These are phyloP conservation scores for Chymomyza fuscimana DNA, from an alignment of 2,888 invertebrate genomes.

Conservation along the genomic window DNA sequence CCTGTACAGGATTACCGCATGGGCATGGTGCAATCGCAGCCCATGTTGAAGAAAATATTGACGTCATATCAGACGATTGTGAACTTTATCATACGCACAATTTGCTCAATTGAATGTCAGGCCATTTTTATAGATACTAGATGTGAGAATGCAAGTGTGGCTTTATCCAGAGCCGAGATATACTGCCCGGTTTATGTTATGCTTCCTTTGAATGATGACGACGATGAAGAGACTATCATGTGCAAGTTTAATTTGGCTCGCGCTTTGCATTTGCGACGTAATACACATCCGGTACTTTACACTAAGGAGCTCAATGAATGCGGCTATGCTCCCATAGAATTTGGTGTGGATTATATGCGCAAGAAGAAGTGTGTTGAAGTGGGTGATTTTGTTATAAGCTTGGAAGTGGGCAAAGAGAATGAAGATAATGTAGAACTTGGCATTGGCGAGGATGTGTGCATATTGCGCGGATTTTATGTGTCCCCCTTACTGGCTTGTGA, in stretches of 20 bases:
- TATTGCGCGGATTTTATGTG: conserved; percentile 74
- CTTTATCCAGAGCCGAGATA: conserved; percentile 72
- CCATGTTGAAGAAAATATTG: conserved; percentile 57
- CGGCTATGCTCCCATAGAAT: conserved; percentile 62
- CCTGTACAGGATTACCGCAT: conserved; percentile 68
- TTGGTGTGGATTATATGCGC: conserved; percentile 72
- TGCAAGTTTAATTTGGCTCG: conserved; percentile 61
- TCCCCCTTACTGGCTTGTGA: conserved; percentile 63
- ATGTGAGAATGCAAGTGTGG: conserved; percentile 69
- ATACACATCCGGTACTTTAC: conserved; percentile 70
- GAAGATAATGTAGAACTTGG: conserved; percentile 59
- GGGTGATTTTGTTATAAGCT: conserved; percentile 77
- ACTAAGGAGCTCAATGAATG: conserved; percentile 62
- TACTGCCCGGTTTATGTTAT: conserved; percentile 78
- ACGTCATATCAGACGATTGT: conserved; percentile 69
- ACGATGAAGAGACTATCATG: conserved; percentile 46
- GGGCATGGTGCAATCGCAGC: conserved; percentile 57
- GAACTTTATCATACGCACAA: conserved; percentile 76
- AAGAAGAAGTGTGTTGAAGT: conserved; percentile 64
- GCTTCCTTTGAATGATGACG: conserved; percentile 55
- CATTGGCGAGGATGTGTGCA: conserved; percentile 69
- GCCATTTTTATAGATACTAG: conserved; percentile 71
- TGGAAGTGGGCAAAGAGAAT: conserved; percentile 68
- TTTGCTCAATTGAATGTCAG: conserved; percentile 75
- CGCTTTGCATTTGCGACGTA: conserved; percentile 68